Percentiles rank a stretch among this genome's conserved stretches.
These are phyloP conservation scores for Microctonus hyperodae DNA, from an alignment of 2,888 invertebrate genomes.

Conservation along the genomic window DNA sequence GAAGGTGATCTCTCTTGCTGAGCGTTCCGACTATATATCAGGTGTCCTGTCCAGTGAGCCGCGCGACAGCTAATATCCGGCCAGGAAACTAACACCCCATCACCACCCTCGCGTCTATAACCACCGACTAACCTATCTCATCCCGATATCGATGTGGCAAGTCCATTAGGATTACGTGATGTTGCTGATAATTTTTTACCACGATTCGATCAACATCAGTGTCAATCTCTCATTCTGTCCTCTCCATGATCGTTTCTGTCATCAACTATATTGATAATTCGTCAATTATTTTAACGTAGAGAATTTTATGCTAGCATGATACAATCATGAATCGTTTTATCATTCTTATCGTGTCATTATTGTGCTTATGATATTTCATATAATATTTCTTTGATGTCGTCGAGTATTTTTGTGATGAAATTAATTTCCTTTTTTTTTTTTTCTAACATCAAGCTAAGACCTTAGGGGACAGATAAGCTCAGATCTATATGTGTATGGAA, in stretches of 20 bases:
- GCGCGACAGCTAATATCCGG: slow-evolving; percentile 63
- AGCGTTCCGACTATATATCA: slow-evolving; percentile 14
- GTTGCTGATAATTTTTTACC: slow-evolving; percentile 38
- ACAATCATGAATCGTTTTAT: background rate
- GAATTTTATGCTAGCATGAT: background rate
- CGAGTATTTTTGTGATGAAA: background rate
- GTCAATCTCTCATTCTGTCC: slow-evolving; percentile 21
- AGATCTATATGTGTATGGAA: background rate
- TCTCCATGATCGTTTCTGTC: background rate
- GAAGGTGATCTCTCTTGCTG: slow-evolving; percentile 11
- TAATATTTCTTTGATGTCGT: background rate
- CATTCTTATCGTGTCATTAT: background rate
- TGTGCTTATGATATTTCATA: background rate
- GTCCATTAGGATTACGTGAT: slow-evolving; percentile 44
- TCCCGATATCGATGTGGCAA: slow-evolving; percentile 53
- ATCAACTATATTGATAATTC: background rate
- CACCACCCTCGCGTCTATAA: slow-evolving; percentile 34
- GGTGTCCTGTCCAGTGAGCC: slow-evolving; percentile 61
- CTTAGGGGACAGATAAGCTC: background rate
- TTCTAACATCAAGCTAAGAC: background rate
- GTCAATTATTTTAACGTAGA: background rate
- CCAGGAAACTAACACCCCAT: slow-evolving; percentile 60
- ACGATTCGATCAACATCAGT: slow-evolving; percentile 36
- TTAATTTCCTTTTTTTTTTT: background rate
- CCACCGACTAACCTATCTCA: slow-evolving; percentile 50